Evolutionary conservation across 2,888 invertebrate species (phyloP), one percentile per base, ranked within the genome.

Genomic region (Cancer borealis): DNA sequence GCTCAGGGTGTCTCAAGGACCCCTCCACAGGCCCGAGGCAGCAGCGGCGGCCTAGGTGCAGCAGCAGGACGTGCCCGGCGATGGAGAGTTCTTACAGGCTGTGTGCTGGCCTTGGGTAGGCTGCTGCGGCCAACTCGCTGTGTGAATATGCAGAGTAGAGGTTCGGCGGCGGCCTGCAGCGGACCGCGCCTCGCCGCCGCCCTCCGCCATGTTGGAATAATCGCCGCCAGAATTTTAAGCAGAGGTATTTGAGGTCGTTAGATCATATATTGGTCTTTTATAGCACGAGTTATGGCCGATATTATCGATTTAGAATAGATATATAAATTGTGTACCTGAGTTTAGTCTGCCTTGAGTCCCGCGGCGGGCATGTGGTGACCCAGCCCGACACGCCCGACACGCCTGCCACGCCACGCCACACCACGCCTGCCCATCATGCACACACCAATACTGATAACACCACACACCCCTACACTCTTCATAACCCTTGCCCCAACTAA

Each of bases 141-240:
- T 8, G 49, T 49, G 90, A 90, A 90, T 90, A 90, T 90, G 47
- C 21, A 90, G 90, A 90, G n/a, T 26, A 54, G 54, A 10, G 54
- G 30, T 17, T 10, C 14, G 90, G 30, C 26, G 54, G 90, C 49
- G 49, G 49, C 90, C 54, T n/a, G 47, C 54, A n/a, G 66, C 26
- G 39, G 45, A 8, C 91, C 79, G 47, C 30, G 12, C 30, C 87
- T 46, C 26, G 26, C 89, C 93, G 46, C 90, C 79, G n/a, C 91
- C 66, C 60, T n/a, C 87, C 91, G 46, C 54, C 91, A 84, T 91
- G 49, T 87, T 88, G 91, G 91, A 91, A 93, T 93, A 93, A 93
- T 93, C 93, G 93, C 91, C 91, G 45, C 39, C 88, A 66, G 93
- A 93, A 93, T 93, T 93, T 93, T 93, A 93, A 93, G 93, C 93